phyloP scores from a whole-genome alignment of 2,888 invertebrate genomes.

The Neria commutata region DNA sequence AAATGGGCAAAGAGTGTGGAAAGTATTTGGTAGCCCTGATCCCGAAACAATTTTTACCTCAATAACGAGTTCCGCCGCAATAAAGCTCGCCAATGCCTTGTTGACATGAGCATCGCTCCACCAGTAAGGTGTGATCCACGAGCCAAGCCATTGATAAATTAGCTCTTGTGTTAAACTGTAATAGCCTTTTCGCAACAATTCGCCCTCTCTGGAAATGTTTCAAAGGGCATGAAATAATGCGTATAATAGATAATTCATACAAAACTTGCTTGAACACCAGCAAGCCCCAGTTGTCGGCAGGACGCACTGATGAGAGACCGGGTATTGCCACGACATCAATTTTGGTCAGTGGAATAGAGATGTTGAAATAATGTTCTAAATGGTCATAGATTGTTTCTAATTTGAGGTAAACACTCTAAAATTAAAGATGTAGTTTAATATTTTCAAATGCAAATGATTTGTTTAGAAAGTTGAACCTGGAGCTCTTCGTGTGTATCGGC shows the following conservation, averaged over 20 bases:
- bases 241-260: conserved; percentile 15
- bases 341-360: conserved; percentile 71
- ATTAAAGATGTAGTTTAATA: conserved; percentile 48
- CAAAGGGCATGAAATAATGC: conserved; percentile 17
- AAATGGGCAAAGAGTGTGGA: no score
- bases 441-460: background rate
- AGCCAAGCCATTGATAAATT: conserved; percentile 81
- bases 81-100: conserved; percentile 76
- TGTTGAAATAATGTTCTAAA: conserved; percentile 69
- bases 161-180: conserved; percentile 75
- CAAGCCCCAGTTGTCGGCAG: conserved; percentile 81
- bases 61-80: conserved; percentile 75
- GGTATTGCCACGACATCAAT: conserved; percentile 78
- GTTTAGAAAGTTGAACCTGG: conserved; percentile 27
- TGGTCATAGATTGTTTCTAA: conserved; percentile 66
- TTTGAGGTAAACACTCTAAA: conserved; percentile 66
- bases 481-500: conserved; percentile 62
- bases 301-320: conserved; percentile 72
- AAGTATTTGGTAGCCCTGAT: no score
- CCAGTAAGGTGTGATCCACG: conserved; percentile 76
- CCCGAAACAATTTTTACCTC: conserved; percentile 63
- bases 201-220: conserved; percentile 65
- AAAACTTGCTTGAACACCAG: conserved; percentile 74
- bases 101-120: conserved; percentile 79
- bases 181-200: conserved; percentile 70